Conservation (phyloP, 2,113 vertebrate genomes). For the Nannospalax galili region DNA sequence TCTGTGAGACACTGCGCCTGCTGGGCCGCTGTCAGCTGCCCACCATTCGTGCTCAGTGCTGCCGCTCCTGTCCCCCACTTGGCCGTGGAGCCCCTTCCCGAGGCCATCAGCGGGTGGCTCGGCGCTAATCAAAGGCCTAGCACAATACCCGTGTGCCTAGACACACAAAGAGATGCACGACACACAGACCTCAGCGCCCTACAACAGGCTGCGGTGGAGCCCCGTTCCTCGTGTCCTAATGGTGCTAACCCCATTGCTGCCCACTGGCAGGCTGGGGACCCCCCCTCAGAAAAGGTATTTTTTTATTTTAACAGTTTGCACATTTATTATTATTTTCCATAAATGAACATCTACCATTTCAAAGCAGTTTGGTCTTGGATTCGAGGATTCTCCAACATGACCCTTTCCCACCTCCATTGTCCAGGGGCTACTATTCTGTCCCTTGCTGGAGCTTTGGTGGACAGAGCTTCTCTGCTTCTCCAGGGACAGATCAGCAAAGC, state of each 20-base stretch:
- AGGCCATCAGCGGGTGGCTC: conserved; percentile 78
- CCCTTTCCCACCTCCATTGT: rapidly evolving
- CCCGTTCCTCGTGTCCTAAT: not conserved
- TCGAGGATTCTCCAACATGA: not conserved
- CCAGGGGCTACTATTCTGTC: not conserved
- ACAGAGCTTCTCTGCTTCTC: not conserved
- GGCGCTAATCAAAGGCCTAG: conserved; percentile 78
- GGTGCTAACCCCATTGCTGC: not conserved
- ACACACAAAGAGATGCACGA: not conserved
- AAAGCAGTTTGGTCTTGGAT: not conserved
- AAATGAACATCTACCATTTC: conserved; percentile 57
- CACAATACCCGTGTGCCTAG: not conserved
- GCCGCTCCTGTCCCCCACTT: conserved; percentile 87
- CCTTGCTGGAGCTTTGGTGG: not conserved
- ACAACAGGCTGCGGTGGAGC: not conserved
- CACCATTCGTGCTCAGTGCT: conserved; percentile 90
- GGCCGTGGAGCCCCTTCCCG: conserved; percentile 67
- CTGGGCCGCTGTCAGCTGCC: conserved; percentile 91
- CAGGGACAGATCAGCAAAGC: not conserved
- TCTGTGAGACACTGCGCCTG: conserved; percentile 92
- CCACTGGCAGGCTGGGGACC: conserved; percentile 77
- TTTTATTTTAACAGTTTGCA: conserved; percentile 74
- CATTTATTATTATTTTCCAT: conserved; percentile 58
- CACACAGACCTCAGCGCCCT: conserved; percentile 47
- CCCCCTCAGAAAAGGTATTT: conserved; percentile 69